Evolutionary conservation across 2,888 invertebrate genomes (phyloP).

Genomic region (Caenorhabditis becei): DNA sequence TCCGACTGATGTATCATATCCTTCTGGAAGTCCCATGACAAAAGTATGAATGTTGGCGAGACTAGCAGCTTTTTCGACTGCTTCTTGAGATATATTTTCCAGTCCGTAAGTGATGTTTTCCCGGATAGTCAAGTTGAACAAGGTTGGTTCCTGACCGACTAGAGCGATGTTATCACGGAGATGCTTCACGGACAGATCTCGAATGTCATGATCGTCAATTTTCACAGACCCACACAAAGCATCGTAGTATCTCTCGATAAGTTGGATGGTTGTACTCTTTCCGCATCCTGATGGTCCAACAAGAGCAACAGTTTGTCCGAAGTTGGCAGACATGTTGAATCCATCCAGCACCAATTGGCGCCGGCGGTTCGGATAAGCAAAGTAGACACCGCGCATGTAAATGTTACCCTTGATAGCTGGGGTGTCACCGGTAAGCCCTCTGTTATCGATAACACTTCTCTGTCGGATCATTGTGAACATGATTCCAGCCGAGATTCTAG

Average conservation of each 20-base stretch:
- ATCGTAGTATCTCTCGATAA: conserved; percentile 82
- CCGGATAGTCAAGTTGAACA: conserved; percentile 82
- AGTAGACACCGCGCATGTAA: conserved; percentile 87
- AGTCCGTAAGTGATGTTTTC: conserved; percentile 83
- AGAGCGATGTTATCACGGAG: conserved; percentile 78
- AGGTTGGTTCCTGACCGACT: conserved; percentile 83
- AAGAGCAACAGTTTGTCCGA: conserved; percentile 82
- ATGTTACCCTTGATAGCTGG: conserved; percentile 85
- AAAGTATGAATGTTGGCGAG: conserved; percentile 83
- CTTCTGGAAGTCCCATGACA: conserved; percentile 81
- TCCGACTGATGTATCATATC: conserved; percentile 74
- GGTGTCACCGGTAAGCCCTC: conserved; percentile 78
- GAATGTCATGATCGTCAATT: conserved; percentile 80
- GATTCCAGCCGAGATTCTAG: conserved; percentile 82
- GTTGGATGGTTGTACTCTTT: conserved; percentile 82
- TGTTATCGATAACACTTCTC: conserved; percentile 82
- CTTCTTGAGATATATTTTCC: conserved; percentile 64
- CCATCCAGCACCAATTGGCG: conserved; percentile 83
- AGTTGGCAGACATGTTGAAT: conserved; percentile 74
- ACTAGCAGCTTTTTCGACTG: conserved; percentile 77
- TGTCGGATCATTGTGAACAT: conserved; percentile 78
- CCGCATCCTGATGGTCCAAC: conserved; percentile 83
- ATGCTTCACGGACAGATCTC: conserved; percentile 70
- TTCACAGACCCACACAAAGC: conserved; percentile 80
- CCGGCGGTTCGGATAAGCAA: conserved; percentile 89